Base-by-base conservation (phyloP, 2,797 vertebrate genomes). In the Mareca strepera region DNA sequence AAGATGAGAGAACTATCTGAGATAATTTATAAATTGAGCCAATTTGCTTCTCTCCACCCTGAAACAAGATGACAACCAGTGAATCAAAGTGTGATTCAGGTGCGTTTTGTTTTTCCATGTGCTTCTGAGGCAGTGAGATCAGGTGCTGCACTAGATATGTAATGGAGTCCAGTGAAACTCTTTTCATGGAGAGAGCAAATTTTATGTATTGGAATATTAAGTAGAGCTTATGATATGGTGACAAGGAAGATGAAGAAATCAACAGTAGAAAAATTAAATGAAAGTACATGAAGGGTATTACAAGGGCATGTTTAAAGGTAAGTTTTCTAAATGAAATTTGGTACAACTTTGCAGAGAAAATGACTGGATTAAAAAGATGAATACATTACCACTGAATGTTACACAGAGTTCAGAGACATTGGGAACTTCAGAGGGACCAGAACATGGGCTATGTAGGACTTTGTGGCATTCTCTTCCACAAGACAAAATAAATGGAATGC, bases 271-370 rank as follows among this genome's bases (percentile, higher is more conserved):
- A 70, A 70, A 59, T 46, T 43, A 67, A 76, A 59, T 77, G 16
- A 85, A 79, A 81, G 50, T 44, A 37, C 0, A 0, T n/a, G 21
- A 73, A 35, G 9, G 8, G 9, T 70, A 37, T 74, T 1, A 2
- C 46, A 83, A 69, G 33, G 8, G 6, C 0, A 0, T 14, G 8
- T 53, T 9, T 28, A 78, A 86, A 23, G 28, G 12, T 16, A 80
- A 74, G 5, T 50, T 82, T 91, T 87, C 55, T 63, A 4, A 62
- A 62, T 3, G 6, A 84, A 85, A 74, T 79, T 66, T 87, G n/a
- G 7, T 89, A 23, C 17, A 74, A 76, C 5, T 7, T 7, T 63
- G 28, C 11, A 59, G 6, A 63, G 25, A 41, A 63, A 18, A 18
- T 64, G 43, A 59, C 5, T 67, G 56, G 9, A 8, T 9, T 68